phyloP scores from a whole-genome alignment of 1,140 invertebrate species.

The Drosophila varians region DNA sequence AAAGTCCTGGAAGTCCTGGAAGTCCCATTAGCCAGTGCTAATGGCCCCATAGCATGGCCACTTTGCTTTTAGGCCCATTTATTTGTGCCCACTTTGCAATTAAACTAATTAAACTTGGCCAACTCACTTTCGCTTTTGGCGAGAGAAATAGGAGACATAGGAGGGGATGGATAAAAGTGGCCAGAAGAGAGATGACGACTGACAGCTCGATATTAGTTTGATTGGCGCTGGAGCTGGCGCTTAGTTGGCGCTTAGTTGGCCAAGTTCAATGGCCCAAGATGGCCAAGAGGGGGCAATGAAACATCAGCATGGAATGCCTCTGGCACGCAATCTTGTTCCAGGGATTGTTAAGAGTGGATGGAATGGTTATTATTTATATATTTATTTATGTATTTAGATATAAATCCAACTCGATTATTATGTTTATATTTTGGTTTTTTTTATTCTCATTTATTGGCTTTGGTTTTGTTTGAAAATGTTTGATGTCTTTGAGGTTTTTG shows the following conservation, averaged over 20 bases:
- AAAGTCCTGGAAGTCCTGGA: no score
- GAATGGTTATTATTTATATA: not conserved
- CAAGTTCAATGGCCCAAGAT: constrained; percentile 60
- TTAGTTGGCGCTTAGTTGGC: constrained; percentile 23
- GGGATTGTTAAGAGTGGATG: not conserved
- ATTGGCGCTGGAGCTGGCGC: constrained; percentile 16
- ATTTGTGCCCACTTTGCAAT: constrained; percentile 45
- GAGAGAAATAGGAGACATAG: not conserved
- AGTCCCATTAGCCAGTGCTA: constrained; percentile 10
- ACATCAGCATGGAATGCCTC: constrained; percentile 56
- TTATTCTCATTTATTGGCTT: not conserved
- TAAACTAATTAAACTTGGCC: constrained; percentile 66
- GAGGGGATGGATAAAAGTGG: not conserved
- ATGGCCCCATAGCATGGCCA: not conserved
- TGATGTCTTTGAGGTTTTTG: not conserved
- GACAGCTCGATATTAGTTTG: constrained; percentile 49
- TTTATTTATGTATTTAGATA: not conserved
- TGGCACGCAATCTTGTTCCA: constrained; percentile 54
- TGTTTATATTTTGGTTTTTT: no score
- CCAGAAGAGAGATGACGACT: constrained; percentile 10
- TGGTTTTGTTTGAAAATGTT: not conserved
- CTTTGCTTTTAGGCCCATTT: constrained; percentile 8
- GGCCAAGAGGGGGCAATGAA: constrained; percentile 14
- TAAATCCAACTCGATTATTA: no score
- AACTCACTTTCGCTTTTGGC: constrained; percentile 65